Conservation (phyloP, 2,113 vertebrate species). For the Zosterops hypoxanthus region DNA sequence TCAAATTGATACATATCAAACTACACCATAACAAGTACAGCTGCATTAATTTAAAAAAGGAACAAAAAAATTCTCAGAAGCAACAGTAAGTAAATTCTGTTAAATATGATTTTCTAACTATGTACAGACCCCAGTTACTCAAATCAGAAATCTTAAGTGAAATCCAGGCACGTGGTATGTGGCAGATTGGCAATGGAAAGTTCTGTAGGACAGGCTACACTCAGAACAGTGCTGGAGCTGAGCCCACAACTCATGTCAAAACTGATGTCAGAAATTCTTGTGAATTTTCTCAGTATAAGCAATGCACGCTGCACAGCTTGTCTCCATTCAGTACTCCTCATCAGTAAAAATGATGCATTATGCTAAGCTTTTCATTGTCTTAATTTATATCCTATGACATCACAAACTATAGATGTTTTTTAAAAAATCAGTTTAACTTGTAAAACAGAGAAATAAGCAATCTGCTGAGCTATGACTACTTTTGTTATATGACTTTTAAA, state of each 20-base stretch:
- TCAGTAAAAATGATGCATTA: background rate
- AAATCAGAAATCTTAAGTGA: conserved; percentile 2
- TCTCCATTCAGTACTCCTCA: background rate
- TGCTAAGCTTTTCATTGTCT: background rate
- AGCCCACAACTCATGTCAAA: background rate
- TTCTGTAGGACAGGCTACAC: background rate
- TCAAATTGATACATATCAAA: background rate
- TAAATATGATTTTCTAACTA: background rate
- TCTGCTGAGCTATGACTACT: background rate
- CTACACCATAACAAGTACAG: background rate
- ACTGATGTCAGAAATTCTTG: background rate
- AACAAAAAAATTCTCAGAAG: background rate
- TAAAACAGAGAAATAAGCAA: background rate
- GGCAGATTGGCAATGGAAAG: background rate
- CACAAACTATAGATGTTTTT: background rate
- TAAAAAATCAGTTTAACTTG: background rate
- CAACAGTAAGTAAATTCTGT: background rate
- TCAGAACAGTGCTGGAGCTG: background rate
- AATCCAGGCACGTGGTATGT: background rate
- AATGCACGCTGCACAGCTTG: background rate
- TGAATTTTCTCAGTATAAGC: background rate
- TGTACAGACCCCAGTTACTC: background rate
- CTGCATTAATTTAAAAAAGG: background rate
- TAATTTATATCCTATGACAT: conserved; percentile 25
- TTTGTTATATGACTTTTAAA: background rate